phyloP scores from a whole-genome alignment of 1,140 invertebrate species.

The Heliconius nattereri region DNA sequence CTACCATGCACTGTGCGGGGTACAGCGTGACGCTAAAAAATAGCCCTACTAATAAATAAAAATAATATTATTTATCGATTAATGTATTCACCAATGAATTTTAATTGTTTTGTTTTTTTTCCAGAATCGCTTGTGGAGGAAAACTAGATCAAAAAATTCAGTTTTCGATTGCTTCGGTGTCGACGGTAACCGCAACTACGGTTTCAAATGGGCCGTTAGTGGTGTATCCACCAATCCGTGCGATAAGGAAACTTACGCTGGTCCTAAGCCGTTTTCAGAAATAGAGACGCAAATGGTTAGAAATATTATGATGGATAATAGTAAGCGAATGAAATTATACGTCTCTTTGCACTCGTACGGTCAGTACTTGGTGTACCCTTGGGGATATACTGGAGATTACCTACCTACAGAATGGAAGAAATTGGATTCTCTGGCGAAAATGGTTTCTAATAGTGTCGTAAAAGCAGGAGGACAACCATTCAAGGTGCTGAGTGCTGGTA shows the following conservation, averaged over 20 bases:
- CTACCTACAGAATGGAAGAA: slow-evolving; percentile 65
- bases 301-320: slow-evolving; percentile 81
- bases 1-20: too few species aligned
- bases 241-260: slow-evolving; percentile 86
- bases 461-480: slow-evolving; percentile 75
- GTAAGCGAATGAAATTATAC: slow-evolving; percentile 83
- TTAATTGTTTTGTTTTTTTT: slow-evolving; percentile 32
- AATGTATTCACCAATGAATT: neutral
- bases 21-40: too few species aligned
- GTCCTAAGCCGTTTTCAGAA: slow-evolving; percentile 88
- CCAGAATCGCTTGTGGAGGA: slow-evolving; percentile 83
- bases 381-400: slow-evolving; percentile 79
- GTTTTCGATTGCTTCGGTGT: slow-evolving; percentile 81
- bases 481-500: slow-evolving; percentile 77
- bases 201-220: slow-evolving; percentile 84
- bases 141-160: slow-evolving; percentile 77
- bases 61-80: too few species aligned
- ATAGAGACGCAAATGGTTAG: slow-evolving; percentile 85
- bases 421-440: slow-evolving; percentile 59
- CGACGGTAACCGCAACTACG: slow-evolving; percentile 87
- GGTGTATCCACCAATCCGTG: slow-evolving; percentile 86
- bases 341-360: slow-evolving; percentile 87
- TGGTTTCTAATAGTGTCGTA: slow-evolving; percentile 66
- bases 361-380: slow-evolving; percentile 83
- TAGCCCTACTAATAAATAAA: too few species aligned